Evolutionary conservation across 2,888 invertebrate species (phyloP), one percentile per base, ranked within the genome.

Genomic region (Lottia gigantea): DNA sequence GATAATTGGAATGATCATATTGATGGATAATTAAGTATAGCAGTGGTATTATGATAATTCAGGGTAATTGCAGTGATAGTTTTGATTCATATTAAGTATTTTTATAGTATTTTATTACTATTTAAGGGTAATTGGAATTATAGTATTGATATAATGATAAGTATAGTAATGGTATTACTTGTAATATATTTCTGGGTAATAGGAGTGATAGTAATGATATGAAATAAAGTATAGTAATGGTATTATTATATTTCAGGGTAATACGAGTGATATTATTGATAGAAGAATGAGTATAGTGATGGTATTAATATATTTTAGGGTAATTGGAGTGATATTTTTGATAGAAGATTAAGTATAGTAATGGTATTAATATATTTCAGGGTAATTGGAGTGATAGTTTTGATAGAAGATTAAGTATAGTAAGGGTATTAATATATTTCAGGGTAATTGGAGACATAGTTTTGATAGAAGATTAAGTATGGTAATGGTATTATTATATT

Each of bases 21-120:
- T n/a, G n/a, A n/a, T n/a, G n/a, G n/a, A n/a, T n/a, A n/a, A n/a
- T n/a, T n/a, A n/a, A n/a, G 85, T 23, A 76, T 89, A 45, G 68
- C 85, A 64, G 72, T 84, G 49, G 86, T 85, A 70, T 75, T 88
- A n/a, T 67, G 46, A 85, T 15, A 72, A 86, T 23, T 78, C 86
- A 16, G 83, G 89, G 89, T 2, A 80, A 80, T 62, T 87, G 86
- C 86, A 88, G 88, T 82, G 89, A 89, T 77, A 67, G 74, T 6
- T 72, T 79, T 26, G 88, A 88, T 2, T 86, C 31, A 79, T 83
- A 61, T 77, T 75, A 25, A 82, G 85, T 23, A 76, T 89, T 31
- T 67, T 86, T 64, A 73, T 84, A 46, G 86, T 85, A 70, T n/a
- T n/a, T 75, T 88, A 68, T 49, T 31, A 40, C n/a, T 40, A 40